Conservation (phyloP, 2,113 vertebrate genomes). For the Pterocles burchelli region DNA sequence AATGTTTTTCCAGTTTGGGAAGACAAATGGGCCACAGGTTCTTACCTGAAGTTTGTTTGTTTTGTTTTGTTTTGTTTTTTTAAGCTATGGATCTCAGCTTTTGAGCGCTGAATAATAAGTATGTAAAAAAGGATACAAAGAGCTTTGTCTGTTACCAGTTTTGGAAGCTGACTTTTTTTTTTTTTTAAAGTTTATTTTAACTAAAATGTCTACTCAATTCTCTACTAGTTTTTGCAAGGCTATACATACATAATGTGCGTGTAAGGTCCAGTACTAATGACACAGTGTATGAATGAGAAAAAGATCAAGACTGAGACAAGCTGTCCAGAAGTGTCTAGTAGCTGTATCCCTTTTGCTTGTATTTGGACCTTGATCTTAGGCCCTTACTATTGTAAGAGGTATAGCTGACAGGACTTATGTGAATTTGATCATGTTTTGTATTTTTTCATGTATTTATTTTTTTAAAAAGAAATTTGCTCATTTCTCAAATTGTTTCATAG, state of each 20-base stretch:
- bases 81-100: background rate
- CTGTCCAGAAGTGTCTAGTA: background rate
- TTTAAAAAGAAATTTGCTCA: background rate
- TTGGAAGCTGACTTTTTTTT: background rate
- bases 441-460: background rate
- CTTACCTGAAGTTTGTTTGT: background rate
- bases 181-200: background rate
- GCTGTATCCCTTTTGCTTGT: background rate
- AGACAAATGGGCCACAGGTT: background rate
- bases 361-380: background rate
- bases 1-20: background rate
- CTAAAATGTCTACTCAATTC: background rate
- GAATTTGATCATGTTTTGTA: background rate
- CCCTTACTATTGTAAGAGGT: background rate
- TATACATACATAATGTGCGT: accelerated
- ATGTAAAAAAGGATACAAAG: background rate
- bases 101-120: background rate
- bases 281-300: background rate
- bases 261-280: background rate
- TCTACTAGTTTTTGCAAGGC: background rate
- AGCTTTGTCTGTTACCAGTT: background rate
- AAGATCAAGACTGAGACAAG: background rate
- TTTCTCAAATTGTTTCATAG: background rate
- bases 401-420: background rate
- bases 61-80: background rate